phyloP scores from a whole-genome alignment of 1,140 invertebrate species.

The Cylas formicarius region DNA sequence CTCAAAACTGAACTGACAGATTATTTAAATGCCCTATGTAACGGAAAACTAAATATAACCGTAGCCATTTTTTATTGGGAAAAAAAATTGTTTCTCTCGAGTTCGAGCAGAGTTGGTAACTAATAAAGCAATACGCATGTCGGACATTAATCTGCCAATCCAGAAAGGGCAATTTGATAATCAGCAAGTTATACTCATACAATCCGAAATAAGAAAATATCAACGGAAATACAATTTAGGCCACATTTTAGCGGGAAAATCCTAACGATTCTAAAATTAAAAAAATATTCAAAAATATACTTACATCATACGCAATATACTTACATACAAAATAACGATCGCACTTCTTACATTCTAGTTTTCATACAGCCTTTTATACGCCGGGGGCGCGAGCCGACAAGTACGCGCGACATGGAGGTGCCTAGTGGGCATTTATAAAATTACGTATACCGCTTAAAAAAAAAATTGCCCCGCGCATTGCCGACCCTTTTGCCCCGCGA shows the following conservation, averaged over 20 bases:
- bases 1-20: too few relatives aligned
- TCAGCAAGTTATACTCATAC: too few relatives aligned
- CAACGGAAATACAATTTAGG: constrained; percentile 13
- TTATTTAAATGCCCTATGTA: too few relatives aligned
- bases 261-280: constrained; percentile 26
- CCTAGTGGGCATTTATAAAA: neutral
- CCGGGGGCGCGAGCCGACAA: constrained; percentile 11
- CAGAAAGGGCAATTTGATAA: too few relatives aligned
- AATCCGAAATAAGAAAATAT: constrained; percentile 1
- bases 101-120: constrained; percentile 1
- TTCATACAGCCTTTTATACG: constrained; percentile 32
- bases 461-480: neutral
- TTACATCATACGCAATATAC: constrained; percentile 23
- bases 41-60: neutral
- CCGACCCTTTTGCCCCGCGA: constrained; percentile 7
- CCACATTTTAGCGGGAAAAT: constrained; percentile 18
- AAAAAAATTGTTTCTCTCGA: constrained; percentile 5
- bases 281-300: constrained; percentile 31
- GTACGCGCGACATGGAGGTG: neutral
- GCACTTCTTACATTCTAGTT: constrained; percentile 32
- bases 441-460: constrained; percentile 10
- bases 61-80: neutral
- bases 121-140: neutral
- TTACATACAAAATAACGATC: constrained; percentile 38
- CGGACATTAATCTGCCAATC: neutral